Evolutionary conservation across 2,888 invertebrate genomes (phyloP), one percentile per base, ranked within the genome.

Genomic region (Ophioninae sp.): DNA sequence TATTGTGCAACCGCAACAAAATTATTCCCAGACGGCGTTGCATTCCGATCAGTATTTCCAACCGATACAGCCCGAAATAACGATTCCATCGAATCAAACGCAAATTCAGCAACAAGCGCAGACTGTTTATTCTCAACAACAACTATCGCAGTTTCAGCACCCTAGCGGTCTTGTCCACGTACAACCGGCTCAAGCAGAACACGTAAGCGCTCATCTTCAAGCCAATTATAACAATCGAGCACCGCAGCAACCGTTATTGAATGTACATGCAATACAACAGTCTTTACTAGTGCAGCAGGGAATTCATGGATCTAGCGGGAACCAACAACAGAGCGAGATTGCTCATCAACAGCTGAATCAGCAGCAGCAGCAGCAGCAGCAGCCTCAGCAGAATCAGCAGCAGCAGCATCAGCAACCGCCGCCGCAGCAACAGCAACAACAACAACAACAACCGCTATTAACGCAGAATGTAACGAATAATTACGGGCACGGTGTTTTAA

Each of bases 41-140:
- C 93, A 91, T 81, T 88, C 92, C 61, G 87, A 93, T 85, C 89
- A 91, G 87, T 92, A 91, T 86, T 91, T 91, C 79, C 92, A 93
- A 81, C 91, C 91, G 6, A 91, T 92, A 79, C 90, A 91, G 76
- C 91, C 92, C 5, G 92, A 93, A 86, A 39, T 74, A 7, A 58
- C 79, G 8, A 51, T 63, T n/a, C 72, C 67, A 10, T 51, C 63
- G 30, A 37, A 23, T 22, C 73, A 75, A 61, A 23, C 56, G 23
- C 23, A 68, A 8, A 37, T 59, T 58, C 73, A 77, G 37, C 77
- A 80, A 78, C 86, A 79, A 59, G 74, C 68, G 10, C 83, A 77
- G 68, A 81, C 39, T 82, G 63, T 65, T 63, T 82, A 85, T 72
- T 61, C 20, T 41, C 79, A 51, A 76, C 71, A 79, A 75, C 78